Percentiles rank a stretch among this genome's conserved stretches.
phyloP scores from a whole-genome alignment of 2,888 invertebrate species.

The Sinohyriopsis cumingii region DNA sequence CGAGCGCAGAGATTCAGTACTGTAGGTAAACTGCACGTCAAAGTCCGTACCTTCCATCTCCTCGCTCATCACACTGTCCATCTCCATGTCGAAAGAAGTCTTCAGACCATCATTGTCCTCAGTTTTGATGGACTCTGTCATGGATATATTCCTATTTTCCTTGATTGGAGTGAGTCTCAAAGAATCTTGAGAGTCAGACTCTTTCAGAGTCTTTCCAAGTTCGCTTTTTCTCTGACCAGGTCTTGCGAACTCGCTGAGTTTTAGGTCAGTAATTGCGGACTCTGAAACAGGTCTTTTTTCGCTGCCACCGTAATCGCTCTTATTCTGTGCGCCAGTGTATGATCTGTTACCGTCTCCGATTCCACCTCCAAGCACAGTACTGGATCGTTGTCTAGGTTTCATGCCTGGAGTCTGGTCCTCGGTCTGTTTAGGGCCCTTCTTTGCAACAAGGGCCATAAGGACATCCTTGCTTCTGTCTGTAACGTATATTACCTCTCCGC shows the following conservation, averaged over 20 bases:
- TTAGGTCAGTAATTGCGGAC: too few species aligned
- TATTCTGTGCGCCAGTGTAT: too few species aligned
- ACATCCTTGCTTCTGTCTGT: conserved; percentile 39
- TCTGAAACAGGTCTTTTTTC: too few species aligned
- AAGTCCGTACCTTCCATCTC: conserved; percentile 27
- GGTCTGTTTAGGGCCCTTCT: conserved; percentile 2
- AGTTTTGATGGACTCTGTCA: conserved; percentile 27
- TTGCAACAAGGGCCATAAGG: conserved; percentile 23
- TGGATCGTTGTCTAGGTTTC: conserved; percentile 27
- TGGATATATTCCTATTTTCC: conserved; percentile 25
- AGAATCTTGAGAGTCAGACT: background rate
- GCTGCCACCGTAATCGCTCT: too few species aligned
- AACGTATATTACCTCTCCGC: conserved; percentile 32
- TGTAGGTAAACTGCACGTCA: conserved; percentile 34
- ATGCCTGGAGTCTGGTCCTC: background rate
- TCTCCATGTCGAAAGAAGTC: conserved; percentile 24
- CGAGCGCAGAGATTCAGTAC: conserved; percentile 35
- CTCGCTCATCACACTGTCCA: conserved; percentile 13
- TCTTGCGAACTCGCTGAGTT: too few species aligned
- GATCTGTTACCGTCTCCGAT: too few species aligned
- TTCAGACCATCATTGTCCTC: conserved; percentile 27
- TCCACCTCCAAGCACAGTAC: conserved; percentile 28
- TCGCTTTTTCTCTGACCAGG: too few species aligned
- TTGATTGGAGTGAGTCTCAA: conserved; percentile 18
- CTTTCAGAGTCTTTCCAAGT: too few species aligned